These are phyloP conservation scores for Galerucella calmariensis DNA, from an alignment of 2,888 invertebrate species.

Conservation along the genomic window DNA sequence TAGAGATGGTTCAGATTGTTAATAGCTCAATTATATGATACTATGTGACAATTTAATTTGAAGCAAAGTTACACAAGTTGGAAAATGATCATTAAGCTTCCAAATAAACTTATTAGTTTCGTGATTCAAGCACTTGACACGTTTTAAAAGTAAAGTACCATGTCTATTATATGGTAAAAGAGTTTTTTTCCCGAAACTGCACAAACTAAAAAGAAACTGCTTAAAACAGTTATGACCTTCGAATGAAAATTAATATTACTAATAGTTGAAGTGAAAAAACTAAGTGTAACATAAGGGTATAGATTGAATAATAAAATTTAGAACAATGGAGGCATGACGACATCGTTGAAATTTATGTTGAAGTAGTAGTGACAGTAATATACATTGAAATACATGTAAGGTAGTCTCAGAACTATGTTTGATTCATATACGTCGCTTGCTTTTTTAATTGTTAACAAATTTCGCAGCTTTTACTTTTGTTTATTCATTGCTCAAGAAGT, in stretches of 20 bases:
- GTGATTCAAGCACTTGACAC: no score
- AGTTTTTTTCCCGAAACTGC: not conserved
- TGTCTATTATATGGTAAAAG: no score
- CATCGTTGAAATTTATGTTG: slow-evolving; percentile 18
- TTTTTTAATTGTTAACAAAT: slow-evolving; percentile 14
- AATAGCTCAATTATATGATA: no score
- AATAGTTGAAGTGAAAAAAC: slow-evolving; percentile 2
- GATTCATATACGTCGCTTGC: not conserved
- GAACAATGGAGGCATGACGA: slow-evolving; percentile 13
- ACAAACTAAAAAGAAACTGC: not conserved
- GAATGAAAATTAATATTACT: not conserved
- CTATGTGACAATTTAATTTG: no score
- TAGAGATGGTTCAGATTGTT: no score
- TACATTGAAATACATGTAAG: slow-evolving; percentile 8
- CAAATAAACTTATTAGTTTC: no score
- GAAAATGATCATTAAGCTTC: no score
- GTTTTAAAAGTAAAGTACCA: no score
- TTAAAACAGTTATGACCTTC: not conserved
- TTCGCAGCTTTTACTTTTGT: slow-evolving; percentile 18
- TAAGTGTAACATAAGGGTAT: slow-evolving; percentile 16
- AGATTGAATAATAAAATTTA: slow-evolving; percentile 25
- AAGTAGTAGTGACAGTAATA: slow-evolving; percentile 6
- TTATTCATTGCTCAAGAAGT: not conserved
- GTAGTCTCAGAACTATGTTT: not conserved
- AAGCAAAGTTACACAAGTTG: no score